Base-by-base conservation (phyloP, 1,140 invertebrate species). In the Pachypeltis micranthus region DNA sequence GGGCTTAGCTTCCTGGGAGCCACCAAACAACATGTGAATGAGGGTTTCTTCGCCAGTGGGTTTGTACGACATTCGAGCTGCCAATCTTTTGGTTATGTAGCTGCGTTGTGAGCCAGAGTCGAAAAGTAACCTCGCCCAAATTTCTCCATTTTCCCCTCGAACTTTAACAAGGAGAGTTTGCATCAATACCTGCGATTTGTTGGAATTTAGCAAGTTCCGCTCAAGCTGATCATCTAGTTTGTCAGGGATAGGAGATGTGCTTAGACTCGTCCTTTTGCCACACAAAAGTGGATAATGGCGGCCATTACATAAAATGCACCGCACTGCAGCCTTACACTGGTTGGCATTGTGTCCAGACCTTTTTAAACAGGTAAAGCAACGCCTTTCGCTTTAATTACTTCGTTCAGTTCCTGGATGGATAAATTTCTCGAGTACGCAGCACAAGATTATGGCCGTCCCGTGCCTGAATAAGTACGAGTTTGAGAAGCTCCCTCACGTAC, bases 1-100 rank as follows among this genome's bases (percentile, higher is more conserved):
- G 31, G 31, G 31, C 16, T 39, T 39, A 7, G 31, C 7, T 39
- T 39, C 31, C 31, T 58, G 56, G 2, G 24, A 14, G 12, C 56
- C 56, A 58, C 56, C 56, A 58, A 58, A 58, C n/a, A 58, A 58
- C 25, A 10, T 26, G n/a, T 58, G 56, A 24, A 58, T 31, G 65
- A 58, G 1, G 63, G 26, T 27, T 62, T 21, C 16, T 65, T 26
- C 12, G 7, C 31, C 31, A 10, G 16, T 39, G 16, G 31, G 31
- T 39, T 39, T 16, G 16, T 39, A 39, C 31, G 16, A 39, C 31
- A 39, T 39, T 16, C 16, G 31, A 39, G 31, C 31, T 10, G 31
- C 31, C 16, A 39, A 16, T 16, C 16, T 39, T 16, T 39, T 39
- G 31, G 31, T 39, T 10, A 39, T 39, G 31, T 39, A 39, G 16